These are phyloP conservation scores for Danionella cerebrum DNA, from an alignment of 2,113 vertebrate species.

Conservation along the genomic window DNA sequence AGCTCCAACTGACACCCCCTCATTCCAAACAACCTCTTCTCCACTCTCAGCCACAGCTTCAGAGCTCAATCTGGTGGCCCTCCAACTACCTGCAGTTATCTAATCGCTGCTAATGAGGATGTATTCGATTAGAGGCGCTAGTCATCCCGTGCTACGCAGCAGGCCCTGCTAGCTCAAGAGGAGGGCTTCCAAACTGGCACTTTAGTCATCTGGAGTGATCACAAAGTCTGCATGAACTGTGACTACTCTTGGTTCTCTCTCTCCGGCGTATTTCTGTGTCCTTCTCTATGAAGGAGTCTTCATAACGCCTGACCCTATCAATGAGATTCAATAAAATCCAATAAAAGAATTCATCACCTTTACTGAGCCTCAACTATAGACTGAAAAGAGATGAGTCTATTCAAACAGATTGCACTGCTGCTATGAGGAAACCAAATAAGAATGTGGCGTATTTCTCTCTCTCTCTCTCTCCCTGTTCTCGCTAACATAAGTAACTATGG, in stretches of 20 bases:
- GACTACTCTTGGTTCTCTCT: neutral
- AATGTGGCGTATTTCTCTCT: conserved; percentile 65
- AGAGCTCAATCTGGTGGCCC: conserved; percentile 45
- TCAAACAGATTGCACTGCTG: conserved; percentile 57
- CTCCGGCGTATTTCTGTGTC: neutral
- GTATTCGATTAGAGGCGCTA: neutral
- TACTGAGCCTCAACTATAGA: conserved; percentile 38
- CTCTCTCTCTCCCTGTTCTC: conserved; percentile 56
- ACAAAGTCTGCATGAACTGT: neutral
- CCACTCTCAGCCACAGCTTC: conserved; percentile 46
- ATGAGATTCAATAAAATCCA: conserved; percentile 33
- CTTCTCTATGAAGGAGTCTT: conserved; percentile 20
- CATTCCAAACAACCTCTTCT: conserved; percentile 49
- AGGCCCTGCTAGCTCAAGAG: too few relatives aligned
- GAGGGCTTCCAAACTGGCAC: neutral
- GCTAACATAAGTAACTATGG: conserved; percentile 79
- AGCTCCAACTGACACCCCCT: conserved; percentile 58
- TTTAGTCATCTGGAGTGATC: neutral
- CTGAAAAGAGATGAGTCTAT: conserved; percentile 50
- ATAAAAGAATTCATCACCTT: conserved; percentile 34
- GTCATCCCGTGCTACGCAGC: neutral
- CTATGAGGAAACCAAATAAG: conserved; percentile 68
- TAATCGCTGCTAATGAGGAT: conserved; percentile 42
- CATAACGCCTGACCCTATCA: conserved; percentile 11
- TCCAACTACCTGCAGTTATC: conserved; percentile 62